A percentile compares a stretch with the other conserved stretches of the same genome.
phyloP scores from a whole-genome alignment of 2,797 vertebrate genomes.

The Etheostoma perlongum region DNA sequence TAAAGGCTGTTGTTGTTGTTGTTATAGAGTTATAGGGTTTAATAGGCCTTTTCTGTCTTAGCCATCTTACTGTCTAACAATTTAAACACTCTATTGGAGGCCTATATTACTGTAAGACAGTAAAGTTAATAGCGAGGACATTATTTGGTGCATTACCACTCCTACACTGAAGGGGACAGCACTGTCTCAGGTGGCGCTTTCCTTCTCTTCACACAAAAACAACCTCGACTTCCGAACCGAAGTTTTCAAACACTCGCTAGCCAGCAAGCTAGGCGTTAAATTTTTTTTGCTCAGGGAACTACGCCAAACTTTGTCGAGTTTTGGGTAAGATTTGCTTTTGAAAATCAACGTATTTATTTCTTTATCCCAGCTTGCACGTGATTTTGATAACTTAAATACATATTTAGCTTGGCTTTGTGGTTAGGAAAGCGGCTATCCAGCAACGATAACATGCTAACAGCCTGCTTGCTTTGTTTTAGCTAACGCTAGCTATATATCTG shows the following conservation, averaged over 20 bases:
- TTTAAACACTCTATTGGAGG: neutral
- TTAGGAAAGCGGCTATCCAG: conserved; percentile 14
- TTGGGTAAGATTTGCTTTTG: conserved; percentile 41
- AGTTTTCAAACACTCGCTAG: conserved; percentile 79
- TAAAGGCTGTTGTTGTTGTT: neutral
- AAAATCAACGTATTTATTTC: accelerated
- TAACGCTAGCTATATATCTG: conserved; percentile 25
- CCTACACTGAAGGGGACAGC: conserved; percentile 44
- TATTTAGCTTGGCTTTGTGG: neutral
- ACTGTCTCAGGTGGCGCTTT: neutral
- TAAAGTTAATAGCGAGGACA: neutral
- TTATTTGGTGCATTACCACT: conserved; percentile 13
- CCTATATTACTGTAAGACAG: neutral
- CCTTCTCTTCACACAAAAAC: conserved; percentile 11
- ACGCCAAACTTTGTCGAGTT: conserved; percentile 44
- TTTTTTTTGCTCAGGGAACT: conserved; percentile 76
- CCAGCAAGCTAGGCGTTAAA: conserved; percentile 53
- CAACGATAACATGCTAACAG: conserved; percentile 61
- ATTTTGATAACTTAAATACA: neutral
- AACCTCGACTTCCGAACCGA: conserved; percentile 69
- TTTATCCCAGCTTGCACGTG: accelerated
- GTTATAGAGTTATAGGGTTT: neutral
- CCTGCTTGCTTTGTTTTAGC: conserved; percentile 70
- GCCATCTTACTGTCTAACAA: neutral
- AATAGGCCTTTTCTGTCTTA: neutral